Evolutionary conservation across 2,113 vertebrate genomes (phyloP).

Genomic region (Carassius gibelio): DNA sequence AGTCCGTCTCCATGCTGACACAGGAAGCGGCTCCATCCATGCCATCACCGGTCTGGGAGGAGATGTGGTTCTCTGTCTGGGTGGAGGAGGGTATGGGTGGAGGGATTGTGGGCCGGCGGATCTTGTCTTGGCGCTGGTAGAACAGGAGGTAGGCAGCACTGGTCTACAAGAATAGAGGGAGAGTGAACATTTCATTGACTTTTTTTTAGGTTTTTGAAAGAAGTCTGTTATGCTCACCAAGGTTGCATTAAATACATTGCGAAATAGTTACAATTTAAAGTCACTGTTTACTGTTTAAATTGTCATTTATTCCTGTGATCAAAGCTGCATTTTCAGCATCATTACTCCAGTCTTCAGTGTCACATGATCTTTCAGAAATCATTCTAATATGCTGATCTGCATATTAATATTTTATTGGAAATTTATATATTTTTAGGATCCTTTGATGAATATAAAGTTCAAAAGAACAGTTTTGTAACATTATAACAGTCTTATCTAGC

Average conservation of each 20-base stretch:
- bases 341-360: no score
- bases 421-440: no score
- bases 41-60: conserved; percentile 53
- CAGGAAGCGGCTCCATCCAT: conserved; percentile 52
- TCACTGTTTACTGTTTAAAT: neutral
- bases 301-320: no score
- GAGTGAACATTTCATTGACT: neutral
- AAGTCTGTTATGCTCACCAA: neutral
- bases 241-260: neutral
- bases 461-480: no score
- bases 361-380: no score
- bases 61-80: conserved; percentile 53
- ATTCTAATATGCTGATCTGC: no score
- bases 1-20: conserved; percentile 74
- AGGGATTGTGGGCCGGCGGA: conserved; percentile 69
- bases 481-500: no score
- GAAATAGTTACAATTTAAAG: neutral
- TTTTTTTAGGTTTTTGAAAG: no score
- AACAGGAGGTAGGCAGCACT: conserved; percentile 88
- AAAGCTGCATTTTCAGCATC: no score
- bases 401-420: no score
- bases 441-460: no score
- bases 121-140: conserved; percentile 85
- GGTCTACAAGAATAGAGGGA: conserved; percentile 69
- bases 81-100: conserved; percentile 57